Percentiles rank a stretch among this genome's conserved stretches.
phyloP scores from a whole-genome alignment of 2,113 vertebrate genomes.

The Fulica atra region DNA sequence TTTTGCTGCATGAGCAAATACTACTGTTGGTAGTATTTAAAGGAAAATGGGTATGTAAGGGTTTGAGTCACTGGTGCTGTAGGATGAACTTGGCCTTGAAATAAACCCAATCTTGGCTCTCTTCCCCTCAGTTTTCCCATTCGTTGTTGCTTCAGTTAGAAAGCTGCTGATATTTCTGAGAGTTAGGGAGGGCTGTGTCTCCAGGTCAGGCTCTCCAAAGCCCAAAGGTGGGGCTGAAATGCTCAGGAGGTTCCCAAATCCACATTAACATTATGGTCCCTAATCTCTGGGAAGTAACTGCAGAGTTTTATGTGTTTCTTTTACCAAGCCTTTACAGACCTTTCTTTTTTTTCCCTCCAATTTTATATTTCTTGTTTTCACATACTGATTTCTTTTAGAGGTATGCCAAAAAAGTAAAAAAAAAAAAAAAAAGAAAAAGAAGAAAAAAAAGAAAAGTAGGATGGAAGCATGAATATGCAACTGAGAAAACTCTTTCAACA shows the following conservation, averaged over 20 bases:
- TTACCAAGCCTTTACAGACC: neutral
- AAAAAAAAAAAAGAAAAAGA: too few species aligned
- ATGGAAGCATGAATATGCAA: neutral
- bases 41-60: neutral
- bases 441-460: neutral
- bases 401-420: neutral
- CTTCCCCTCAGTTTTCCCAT: neutral
- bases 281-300: neutral
- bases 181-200: neutral
- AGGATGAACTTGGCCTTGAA: neutral
- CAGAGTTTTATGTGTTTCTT: neutral
- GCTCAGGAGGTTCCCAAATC: neutral
- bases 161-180: neutral
- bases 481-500: slow-evolving; percentile 17
- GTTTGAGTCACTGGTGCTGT: neutral
- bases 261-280: neutral
- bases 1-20: neutral
- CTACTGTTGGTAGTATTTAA: neutral
- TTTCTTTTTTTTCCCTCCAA: neutral
- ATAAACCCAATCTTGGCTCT: neutral
- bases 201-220: neutral
- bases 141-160: neutral
- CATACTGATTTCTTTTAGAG: neutral
- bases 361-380: slow-evolving; percentile 20
- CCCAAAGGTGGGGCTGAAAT: neutral